phyloP scores from a whole-genome alignment of 1,140 invertebrate genomes.

The Vanessa tameamea region DNA sequence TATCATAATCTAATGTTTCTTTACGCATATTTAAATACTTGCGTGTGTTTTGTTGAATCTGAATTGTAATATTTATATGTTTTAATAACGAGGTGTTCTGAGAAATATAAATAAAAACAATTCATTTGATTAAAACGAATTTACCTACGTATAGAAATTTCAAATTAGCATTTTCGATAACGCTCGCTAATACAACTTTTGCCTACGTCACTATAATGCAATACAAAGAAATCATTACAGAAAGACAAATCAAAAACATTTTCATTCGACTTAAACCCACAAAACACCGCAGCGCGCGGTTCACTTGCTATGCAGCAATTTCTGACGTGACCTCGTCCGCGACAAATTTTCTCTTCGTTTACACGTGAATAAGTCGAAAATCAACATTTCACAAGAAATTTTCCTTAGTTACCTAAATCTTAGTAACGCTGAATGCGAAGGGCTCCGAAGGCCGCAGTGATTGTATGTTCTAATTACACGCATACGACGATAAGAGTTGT shows the following conservation, averaged over 20 bases:
- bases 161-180: too few relatives aligned
- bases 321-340: constrained; percentile 68
- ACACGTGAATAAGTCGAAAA: constrained; percentile 41
- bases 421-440: neutral
- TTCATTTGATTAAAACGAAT: too few relatives aligned
- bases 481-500: constrained; percentile 55
- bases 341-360: constrained; percentile 47
- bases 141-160: too few relatives aligned
- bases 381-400: constrained; percentile 7
- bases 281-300: constrained; percentile 76
- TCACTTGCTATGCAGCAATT: constrained; percentile 74
- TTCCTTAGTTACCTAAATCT: constrained; percentile 1
- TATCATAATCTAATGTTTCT: constrained; percentile 29
- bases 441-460: constrained; percentile 46
- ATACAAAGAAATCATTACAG: constrained; percentile 14
- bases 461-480: constrained; percentile 61
- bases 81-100: neutral
- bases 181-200: neutral
- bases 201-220: neutral
- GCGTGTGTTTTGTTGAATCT: constrained; percentile 43
- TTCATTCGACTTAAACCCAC: constrained; percentile 58
- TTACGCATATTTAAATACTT: constrained; percentile 49
- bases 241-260: constrained; percentile 27
- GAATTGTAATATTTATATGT: constrained; percentile 17
- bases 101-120: neutral